Evolutionary conservation across 2,113 vertebrate species (phyloP).

Genomic region (Thymallus thymallus): DNA sequence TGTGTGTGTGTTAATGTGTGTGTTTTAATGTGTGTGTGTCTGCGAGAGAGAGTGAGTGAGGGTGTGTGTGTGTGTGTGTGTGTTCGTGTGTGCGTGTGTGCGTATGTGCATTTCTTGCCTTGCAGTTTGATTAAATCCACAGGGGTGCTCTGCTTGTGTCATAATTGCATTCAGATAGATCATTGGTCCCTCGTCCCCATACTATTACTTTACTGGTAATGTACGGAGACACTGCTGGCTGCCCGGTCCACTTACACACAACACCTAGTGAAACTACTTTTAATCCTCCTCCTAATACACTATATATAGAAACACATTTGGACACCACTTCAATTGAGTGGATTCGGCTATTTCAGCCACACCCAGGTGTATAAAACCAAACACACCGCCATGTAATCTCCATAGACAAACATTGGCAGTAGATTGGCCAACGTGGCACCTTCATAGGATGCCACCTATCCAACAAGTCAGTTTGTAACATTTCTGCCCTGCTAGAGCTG

Average conservation of each 20-base stretch:
- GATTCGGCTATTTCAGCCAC: too few species aligned
- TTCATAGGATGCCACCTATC: too few species aligned
- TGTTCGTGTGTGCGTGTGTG: slow-evolving; percentile 23
- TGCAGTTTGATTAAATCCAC: slow-evolving; percentile 62
- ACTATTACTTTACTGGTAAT: slow-evolving; percentile 70
- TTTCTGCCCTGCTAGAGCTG: too few species aligned
- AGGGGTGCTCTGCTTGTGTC: slow-evolving; percentile 80
- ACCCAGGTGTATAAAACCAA: too few species aligned
- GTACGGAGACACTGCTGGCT: slow-evolving; percentile 69
- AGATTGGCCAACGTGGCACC: too few species aligned
- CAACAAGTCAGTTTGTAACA: too few species aligned
- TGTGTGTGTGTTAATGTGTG: neutral
- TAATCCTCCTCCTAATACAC: neutral
- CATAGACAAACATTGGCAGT: too few species aligned
- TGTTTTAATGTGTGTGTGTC: neutral
- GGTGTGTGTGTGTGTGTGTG: neutral
- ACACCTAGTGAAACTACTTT: slow-evolving; percentile 63
- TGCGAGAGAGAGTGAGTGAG: neutral
- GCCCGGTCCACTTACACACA: slow-evolving; percentile 65
- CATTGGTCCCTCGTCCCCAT: slow-evolving; percentile 65
- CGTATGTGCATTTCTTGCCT: slow-evolving; percentile 43
- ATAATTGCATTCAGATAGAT: slow-evolving; percentile 75
- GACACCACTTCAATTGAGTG: too few species aligned
- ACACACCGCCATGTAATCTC: too few species aligned
- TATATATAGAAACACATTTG: too few species aligned